These are phyloP conservation scores for Halcyon malimbica DNA, from an alignment of 2,113 vertebrate species.

Conservation along the genomic window DNA sequence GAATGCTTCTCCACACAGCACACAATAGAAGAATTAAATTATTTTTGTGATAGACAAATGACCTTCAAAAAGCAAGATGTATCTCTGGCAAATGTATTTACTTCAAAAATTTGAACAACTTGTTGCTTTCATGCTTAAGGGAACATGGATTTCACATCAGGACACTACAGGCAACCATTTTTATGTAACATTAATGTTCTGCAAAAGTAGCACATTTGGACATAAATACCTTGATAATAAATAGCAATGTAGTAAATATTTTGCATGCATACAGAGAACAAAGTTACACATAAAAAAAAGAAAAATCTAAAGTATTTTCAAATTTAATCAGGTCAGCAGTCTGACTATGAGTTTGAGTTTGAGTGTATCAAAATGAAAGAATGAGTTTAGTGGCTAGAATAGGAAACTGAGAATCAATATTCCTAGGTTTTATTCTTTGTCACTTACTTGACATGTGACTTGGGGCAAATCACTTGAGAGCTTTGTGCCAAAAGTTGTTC, in stretches of 20 bases:
- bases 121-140: not conserved
- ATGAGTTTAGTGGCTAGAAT: not conserved
- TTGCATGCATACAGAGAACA: not conserved
- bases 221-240: not conserved
- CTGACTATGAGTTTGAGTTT: not conserved
- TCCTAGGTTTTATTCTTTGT: not conserved
- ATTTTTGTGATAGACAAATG: not conserved
- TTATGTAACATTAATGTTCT: not conserved
- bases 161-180: not conserved
- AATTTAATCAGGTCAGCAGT: constrained; percentile 2
- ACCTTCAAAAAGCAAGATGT: not conserved
- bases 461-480: not conserved
- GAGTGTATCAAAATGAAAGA: not conserved
- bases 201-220: not conserved
- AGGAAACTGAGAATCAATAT: constrained; percentile 5
- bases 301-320: not conserved
- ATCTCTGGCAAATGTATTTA: not conserved
- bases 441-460: not conserved
- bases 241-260: not conserved
- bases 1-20: not conserved
- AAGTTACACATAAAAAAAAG: not conserved
- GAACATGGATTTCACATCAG: not conserved
- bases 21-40: not conserved
- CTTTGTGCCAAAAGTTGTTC: not conserved
- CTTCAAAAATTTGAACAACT: not conserved